A percentile compares a stretch with the other conserved stretches of the same genome.
Evolutionary conservation across 2,888 invertebrate species (phyloP).

Genomic region (Conistra vaccinii): DNA sequence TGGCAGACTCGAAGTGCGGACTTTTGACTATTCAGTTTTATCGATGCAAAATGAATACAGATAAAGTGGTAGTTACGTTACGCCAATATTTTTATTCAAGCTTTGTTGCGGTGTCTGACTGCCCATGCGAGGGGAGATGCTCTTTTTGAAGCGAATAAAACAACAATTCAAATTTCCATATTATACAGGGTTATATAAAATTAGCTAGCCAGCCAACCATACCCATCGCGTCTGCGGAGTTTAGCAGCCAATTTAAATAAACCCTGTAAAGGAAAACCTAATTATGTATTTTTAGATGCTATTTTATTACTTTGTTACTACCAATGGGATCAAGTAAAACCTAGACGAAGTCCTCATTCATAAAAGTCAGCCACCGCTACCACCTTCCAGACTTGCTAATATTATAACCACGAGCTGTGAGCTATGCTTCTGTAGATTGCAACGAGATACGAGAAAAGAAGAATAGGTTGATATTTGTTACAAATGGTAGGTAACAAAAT

Average conservation of each 20-base stretch:
- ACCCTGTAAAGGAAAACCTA: background rate
- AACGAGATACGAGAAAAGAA: background rate
- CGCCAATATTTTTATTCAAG: too few species aligned
- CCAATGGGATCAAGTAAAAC: background rate
- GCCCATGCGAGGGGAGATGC: too few species aligned
- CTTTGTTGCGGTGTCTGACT: background rate
- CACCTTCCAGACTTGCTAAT: background rate
- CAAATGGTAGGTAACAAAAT: background rate
- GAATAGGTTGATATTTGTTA: background rate
- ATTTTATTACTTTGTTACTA: background rate
- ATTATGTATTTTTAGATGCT: background rate
- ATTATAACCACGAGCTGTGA: background rate
- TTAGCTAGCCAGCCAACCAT: background rate
- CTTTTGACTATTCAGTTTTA: background rate
- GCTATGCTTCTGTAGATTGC: background rate
- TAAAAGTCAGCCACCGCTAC: background rate
- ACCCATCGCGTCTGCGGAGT: background rate
- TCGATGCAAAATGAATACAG: background rate
- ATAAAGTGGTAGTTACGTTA: background rate
- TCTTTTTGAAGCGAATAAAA: too few species aligned
- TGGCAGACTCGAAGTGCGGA: too few species aligned
- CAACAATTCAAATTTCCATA: too few species aligned
- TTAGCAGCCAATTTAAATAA: background rate
- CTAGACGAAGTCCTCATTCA: background rate
- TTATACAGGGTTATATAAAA: background rate